A percentile compares a stretch with the other conserved stretches of the same genome.
phyloP scores from a whole-genome alignment of 1,140 invertebrate genomes.

The Drosophila baimaii region DNA sequence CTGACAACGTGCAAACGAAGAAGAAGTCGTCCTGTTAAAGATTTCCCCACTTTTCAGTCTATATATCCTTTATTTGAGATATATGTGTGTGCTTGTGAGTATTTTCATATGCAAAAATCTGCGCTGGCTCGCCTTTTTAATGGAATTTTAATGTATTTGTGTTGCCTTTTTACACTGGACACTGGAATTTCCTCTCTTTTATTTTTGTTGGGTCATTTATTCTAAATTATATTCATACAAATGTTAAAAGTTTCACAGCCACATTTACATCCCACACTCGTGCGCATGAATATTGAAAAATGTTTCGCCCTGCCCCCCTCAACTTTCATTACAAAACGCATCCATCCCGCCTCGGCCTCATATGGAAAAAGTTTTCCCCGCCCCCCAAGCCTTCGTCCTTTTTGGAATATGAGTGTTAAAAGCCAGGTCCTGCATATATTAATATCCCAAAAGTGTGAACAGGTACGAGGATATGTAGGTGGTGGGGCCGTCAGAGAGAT shows the following conservation, averaged over 20 bases:
- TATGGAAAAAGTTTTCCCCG: slow-evolving; percentile 72
- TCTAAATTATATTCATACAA: slow-evolving; percentile 83
- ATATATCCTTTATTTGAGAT: background rate
- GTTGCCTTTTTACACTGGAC: slow-evolving; percentile 42
- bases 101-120: slow-evolving; percentile 28
- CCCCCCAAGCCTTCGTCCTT: slow-evolving; percentile 11
- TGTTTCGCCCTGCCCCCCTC: slow-evolving; percentile 48
- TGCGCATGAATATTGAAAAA: slow-evolving; percentile 80
- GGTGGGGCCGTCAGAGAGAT: slow-evolving; percentile 23
- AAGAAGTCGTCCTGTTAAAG: slow-evolving; percentile 11
- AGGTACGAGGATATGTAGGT: slow-evolving; percentile 36
- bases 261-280: slow-evolving; percentile 67
- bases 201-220: slow-evolving; percentile 55
- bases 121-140: slow-evolving; percentile 64
- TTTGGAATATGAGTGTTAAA: slow-evolving; percentile 67
- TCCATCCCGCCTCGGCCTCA: slow-evolving; percentile 29
- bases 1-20: slow-evolving; percentile 40
- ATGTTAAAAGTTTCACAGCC: slow-evolving; percentile 74
- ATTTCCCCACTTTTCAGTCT: background rate
- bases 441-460: slow-evolving; percentile 77
- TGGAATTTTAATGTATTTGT: slow-evolving; percentile 80
- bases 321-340: slow-evolving; percentile 79
- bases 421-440: slow-evolving; percentile 81
- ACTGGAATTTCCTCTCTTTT: background rate
- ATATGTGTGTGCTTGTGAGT: slow-evolving; percentile 1